Conservation (phyloP, 2,797 vertebrate species). For the Halcyon badia region DNA sequence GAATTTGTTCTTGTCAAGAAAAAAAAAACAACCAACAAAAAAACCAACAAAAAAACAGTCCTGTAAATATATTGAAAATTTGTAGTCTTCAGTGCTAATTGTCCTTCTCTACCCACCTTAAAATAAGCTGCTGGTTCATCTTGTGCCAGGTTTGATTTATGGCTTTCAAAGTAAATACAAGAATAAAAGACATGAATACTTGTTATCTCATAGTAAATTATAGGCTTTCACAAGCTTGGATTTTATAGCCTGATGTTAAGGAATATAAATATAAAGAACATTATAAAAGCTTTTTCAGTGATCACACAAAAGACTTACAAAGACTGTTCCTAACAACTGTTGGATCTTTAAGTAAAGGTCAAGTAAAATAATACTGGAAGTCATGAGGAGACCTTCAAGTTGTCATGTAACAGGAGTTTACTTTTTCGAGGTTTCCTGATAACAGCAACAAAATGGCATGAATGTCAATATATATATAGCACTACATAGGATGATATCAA, state of each 20-base stretch:
- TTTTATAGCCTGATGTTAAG: slow-evolving; percentile 39
- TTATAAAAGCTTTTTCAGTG: not conserved
- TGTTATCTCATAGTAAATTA: slow-evolving; percentile 37
- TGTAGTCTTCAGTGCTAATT: not conserved
- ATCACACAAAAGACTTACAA: slow-evolving; percentile 3
- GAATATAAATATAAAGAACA: slow-evolving; percentile 12
- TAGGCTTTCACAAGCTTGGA: slow-evolving; percentile 1
- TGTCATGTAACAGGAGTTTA: not conserved
- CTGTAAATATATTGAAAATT: not conserved
- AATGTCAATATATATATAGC: not conserved
- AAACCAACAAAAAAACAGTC: not conserved
- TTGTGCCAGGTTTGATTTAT: slow-evolving; percentile 1
- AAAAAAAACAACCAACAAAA: not conserved
- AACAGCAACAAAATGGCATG: not conserved
- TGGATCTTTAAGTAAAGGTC: not conserved
- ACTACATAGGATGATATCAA: not conserved
- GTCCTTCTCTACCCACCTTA: not conserved
- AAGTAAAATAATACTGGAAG: not conserved
- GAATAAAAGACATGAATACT: slow-evolving; percentile 5
- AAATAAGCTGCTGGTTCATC: not conserved
- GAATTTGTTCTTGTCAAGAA: not conserved
- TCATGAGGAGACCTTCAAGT: not conserved
- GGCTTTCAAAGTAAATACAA: not conserved
- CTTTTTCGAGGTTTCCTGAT: not conserved
- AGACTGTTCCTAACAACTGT: not conserved